Evolutionary conservation across 2,888 invertebrate genomes (phyloP), one percentile per base, ranked within the genome.

Genomic region (Electrophaes corylata): DNA sequence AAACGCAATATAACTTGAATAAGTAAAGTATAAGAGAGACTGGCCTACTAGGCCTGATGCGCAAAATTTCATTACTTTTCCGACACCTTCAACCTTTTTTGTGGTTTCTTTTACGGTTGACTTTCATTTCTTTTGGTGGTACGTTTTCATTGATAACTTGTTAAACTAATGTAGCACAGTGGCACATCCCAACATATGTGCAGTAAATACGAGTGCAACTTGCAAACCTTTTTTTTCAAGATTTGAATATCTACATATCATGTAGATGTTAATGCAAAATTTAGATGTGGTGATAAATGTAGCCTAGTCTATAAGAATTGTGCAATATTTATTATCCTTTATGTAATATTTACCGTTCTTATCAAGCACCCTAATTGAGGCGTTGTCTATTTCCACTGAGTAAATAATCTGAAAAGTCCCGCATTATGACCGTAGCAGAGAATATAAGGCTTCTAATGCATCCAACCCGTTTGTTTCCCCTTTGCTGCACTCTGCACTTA

Each of bases 401-500:
- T 11, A 14, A 10, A 31, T 26, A 11, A 29, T 18, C 4, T 14
- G 19, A 20, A 20, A 40, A 19, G 20, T 18, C 29, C 29, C 41
- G 48, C 41, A 19, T 44, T 50, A 45, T 57, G 40, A 48, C 52
- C 2, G 49, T 37, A 19, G 53, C 35, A 39, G 8, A 8, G n/a
- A 53, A 45, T 51, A 39, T 37, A 59, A 44, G 39, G 40, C 39
- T 52, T 26, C 46, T 60, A 63, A 62, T 65, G 64, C 55, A 62
- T 39, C 56, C 56, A 52, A 49, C 63, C 60, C 12, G 39, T 52
- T 57, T 40, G 57, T 60, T 64, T 56, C 60, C 60, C 57, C 45
- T 51, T 57, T 60, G 19, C 55, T 54, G 51, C 55, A 26, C 52
- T 41, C 47, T 65, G 60, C 67, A 60, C 63, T 67, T 65, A 65